Base-by-base conservation (phyloP, 2,888 invertebrate species). In the Drosophila austrosaltans region DNA sequence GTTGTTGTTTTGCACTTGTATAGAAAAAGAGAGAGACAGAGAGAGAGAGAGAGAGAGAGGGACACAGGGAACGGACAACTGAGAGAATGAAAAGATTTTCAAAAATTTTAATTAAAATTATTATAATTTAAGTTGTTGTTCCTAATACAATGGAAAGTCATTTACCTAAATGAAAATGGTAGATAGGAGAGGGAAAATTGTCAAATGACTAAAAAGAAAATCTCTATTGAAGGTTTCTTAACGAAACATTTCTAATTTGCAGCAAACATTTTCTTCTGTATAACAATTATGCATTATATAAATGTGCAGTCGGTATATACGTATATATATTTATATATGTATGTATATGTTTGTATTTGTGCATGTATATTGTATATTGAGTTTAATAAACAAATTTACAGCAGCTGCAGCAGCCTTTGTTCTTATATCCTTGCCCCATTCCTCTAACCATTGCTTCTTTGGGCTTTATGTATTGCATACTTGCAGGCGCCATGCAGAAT, bases 41-140 rank as follows among this genome's bases (percentile, higher is more conserved):
- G 44, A 20, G 44, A 44, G 20, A 20, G 44, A 44, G 20, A 20
- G 20, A 44, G 42, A 5, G 5, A n/a, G 42, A 1, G 12, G 7
- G 66, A 65, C 20, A 12, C 28, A 53, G 60, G n/a, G 28, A 32
- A 44, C 1, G 36, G 8, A 36, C 1, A 36, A 61, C 32, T 56
- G 5, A 42, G 36, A 32, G 39, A 12, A 16, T 30, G 10, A 56
- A 54, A 16, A 57, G 66, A 70, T 66, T 28, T 54, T 54, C 57
- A 75, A 65, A 76, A 76, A 75, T 89, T 87, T 88, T 87, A 84
- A 88, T 86, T 88, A 89, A 86, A 86, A 87, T 82, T 77, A 82
- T 78, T 84, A 76, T 87, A 86, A 86, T 89, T 85, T 68, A 79
- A 71, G 77, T 68, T 81, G 70, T 70, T 67, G 74, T 10, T 4